Conservation (phyloP, 2,113 vertebrate species). For the Hippocampus zosterae region DNA sequence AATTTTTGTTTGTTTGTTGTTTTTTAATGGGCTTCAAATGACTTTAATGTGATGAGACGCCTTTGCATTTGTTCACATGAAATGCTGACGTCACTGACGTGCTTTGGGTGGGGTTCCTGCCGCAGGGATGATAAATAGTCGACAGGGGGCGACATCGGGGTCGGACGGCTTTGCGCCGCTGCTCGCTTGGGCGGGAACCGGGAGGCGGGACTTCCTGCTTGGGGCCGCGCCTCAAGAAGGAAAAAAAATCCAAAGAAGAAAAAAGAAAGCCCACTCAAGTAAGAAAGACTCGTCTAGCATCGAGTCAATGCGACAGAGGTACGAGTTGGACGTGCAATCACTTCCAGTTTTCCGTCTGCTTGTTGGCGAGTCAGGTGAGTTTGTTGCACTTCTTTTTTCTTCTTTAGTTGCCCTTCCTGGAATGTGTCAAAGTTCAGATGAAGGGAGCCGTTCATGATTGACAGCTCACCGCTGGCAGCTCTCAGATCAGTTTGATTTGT, state of each 20-base stretch:
- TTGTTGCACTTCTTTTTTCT: neutral
- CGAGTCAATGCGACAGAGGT: neutral
- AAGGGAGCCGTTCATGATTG: neutral
- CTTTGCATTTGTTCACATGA: neutral
- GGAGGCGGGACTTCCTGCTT: slow-evolving; percentile 9
- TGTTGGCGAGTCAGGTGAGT: neutral
- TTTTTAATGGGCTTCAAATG: neutral
- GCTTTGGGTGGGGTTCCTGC: neutral
- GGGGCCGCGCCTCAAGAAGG: slow-evolving; percentile 3
- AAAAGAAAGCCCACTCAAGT: neutral
- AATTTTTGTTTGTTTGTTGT: neutral
- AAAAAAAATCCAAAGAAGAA: neutral
- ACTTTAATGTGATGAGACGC: neutral
- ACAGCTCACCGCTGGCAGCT: neutral
- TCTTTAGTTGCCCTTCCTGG: neutral
- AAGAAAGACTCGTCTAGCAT: neutral
- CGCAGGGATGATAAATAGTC: neutral
- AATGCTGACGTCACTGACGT: neutral
- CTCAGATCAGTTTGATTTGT: neutral
- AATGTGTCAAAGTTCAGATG: slow-evolving; percentile 4
- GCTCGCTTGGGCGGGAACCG: neutral
- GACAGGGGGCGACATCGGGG: neutral
- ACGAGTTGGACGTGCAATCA: neutral
- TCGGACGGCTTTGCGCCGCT: neutral
- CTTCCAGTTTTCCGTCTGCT: neutral